A percentile compares a stretch with the other conserved stretches of the same genome.
phyloP scores from a whole-genome alignment of 2,888 invertebrate species.

The Danaus chrysippus region DNA sequence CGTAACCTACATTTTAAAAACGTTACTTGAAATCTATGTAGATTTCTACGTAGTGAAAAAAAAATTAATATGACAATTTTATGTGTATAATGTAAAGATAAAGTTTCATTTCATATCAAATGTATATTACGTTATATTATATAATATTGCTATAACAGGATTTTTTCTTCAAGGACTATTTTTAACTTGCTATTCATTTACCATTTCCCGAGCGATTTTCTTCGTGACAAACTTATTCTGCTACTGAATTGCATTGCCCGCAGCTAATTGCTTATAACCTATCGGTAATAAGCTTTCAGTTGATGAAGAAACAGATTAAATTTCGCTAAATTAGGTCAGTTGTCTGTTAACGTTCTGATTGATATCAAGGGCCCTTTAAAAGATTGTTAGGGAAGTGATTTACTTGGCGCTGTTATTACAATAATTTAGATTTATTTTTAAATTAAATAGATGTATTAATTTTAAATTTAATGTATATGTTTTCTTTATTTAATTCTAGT shows the following conservation, averaged over 20 bases:
- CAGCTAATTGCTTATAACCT: conserved; percentile 40
- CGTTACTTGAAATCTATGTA: neutral
- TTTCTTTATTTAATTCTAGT: no score
- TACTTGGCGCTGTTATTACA: no score
- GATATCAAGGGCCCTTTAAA: conserved; percentile 39
- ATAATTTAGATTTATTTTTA: no score
- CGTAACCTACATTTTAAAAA: conserved; percentile 4
- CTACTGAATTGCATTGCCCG: conserved; percentile 27
- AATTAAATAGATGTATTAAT: no score
- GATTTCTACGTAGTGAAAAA: neutral
- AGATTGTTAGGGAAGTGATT: neutral
- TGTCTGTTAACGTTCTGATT: conserved; percentile 46
- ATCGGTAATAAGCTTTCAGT: conserved; percentile 45
- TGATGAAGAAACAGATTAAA: conserved; percentile 57
- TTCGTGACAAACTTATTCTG: conserved; percentile 20
- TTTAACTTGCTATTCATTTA: neutral
- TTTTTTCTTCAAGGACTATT: neutral
- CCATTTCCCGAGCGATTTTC: conserved; percentile 26
- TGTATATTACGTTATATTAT: no score
- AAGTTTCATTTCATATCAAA: no score
- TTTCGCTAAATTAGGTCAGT: conserved; percentile 64
- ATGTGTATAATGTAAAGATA: no score
- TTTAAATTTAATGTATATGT: no score
- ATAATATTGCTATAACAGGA: neutral
- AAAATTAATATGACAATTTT: neutral